These are phyloP conservation scores for Trachymyrmex septentrionalis DNA, from an alignment of 1,140 invertebrate species.

Conservation along the genomic window DNA sequence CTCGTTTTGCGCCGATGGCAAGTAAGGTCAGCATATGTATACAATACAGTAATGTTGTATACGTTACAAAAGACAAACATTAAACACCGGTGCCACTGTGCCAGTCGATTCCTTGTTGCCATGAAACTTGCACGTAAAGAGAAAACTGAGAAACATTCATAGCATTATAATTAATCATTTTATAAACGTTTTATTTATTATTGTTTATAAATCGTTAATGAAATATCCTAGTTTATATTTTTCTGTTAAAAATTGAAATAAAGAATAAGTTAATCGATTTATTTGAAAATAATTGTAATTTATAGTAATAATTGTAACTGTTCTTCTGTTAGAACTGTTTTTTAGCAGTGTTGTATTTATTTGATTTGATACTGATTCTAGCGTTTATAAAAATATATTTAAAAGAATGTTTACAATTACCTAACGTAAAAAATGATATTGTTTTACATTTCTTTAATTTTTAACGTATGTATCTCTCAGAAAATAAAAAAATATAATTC, in stretches of 20 bases:
- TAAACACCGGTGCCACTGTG: neutral
- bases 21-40: neutral
- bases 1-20: neutral
- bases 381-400: no score
- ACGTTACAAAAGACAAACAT: neutral
- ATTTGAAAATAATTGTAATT: neutral
- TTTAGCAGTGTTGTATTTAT: no score
- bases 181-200: neutral
- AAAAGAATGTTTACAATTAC: no score
- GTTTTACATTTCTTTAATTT: no score
- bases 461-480: no score
- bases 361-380: no score
- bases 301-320: neutral
- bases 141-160: neutral
- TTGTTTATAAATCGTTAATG: neutral
- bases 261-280: neutral
- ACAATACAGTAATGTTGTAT: neutral
- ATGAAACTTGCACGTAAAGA: neutral
- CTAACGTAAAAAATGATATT: no score
- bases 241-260: neutral
- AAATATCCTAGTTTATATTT: neutral
- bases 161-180: neutral
- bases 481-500: no score
- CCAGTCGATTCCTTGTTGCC: neutral
- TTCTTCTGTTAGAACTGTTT: no score